Evolutionary conservation across 2,888 invertebrate species (phyloP).

Genomic region (Drosophila rellima): DNA sequence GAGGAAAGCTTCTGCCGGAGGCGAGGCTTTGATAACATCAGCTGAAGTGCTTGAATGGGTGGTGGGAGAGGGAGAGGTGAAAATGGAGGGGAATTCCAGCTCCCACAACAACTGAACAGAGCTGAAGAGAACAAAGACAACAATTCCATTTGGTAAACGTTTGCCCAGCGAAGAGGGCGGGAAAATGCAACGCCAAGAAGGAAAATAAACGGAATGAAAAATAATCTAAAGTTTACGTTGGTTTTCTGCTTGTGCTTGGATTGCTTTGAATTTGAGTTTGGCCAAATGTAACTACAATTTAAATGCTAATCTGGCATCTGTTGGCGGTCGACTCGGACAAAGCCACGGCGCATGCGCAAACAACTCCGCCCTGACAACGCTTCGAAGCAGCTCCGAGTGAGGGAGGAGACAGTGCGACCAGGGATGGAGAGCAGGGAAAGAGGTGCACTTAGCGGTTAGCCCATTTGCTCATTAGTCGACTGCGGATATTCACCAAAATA

Average conservation of each 20-base stretch:
- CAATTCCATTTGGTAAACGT: constrained; percentile 79
- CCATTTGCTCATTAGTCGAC: constrained; percentile 68
- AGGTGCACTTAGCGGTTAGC: constrained; percentile 39
- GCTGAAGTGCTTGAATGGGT: constrained; percentile 41
- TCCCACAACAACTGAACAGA: constrained; percentile 53
- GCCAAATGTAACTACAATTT: constrained; percentile 80
- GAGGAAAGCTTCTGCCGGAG: constrained; percentile 73
- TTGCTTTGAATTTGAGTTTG: constrained; percentile 55
- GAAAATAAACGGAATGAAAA: constrained; percentile 68
- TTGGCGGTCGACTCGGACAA: constrained; percentile 65
- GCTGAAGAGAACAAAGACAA: constrained; percentile 68
- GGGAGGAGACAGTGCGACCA: constrained; percentile 24
- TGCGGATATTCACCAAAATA: constrained; percentile 30
- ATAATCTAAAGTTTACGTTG: constrained; percentile 64
- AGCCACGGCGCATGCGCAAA: constrained; percentile 66
- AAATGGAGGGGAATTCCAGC: constrained; percentile 41
- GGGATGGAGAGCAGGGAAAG: background rate
- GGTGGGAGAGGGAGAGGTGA: constrained; percentile 2
- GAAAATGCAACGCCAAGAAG: constrained; percentile 58
- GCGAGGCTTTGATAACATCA: constrained; percentile 71
- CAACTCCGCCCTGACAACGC: constrained; percentile 63
- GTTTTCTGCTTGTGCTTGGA: constrained; percentile 36
- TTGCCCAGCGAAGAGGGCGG: constrained; percentile 55
- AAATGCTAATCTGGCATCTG: constrained; percentile 81
- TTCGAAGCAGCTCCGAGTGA: constrained; percentile 39